Evolutionary conservation across 2,113 vertebrate genomes (phyloP).

Genomic region (Lontra canadensis): DNA sequence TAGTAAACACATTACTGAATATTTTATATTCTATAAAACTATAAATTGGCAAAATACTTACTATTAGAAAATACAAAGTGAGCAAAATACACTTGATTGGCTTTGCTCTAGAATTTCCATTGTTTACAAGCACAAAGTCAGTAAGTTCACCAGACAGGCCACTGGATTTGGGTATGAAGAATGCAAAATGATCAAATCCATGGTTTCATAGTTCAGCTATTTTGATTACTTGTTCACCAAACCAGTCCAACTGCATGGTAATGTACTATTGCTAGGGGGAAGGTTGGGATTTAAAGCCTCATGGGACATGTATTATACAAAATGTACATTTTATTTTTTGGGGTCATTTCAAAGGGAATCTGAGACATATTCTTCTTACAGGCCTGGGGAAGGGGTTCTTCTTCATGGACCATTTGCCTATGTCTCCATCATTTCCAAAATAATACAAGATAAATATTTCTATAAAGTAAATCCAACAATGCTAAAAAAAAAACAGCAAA

Average conservation of each 20-base stretch:
- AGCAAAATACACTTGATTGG: neutral
- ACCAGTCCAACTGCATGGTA: neutral
- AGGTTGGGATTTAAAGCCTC: neutral
- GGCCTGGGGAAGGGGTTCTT: neutral
- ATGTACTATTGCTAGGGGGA: neutral
- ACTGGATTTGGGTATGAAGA: neutral
- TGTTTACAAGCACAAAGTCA: neutral
- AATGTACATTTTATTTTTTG: neutral
- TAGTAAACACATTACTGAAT: neutral
- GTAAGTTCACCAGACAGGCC: neutral
- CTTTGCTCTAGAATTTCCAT: neutral
- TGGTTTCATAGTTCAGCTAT: neutral
- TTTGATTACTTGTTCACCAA: conserved; percentile 23
- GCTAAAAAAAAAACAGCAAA: neutral
- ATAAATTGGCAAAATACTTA: neutral
- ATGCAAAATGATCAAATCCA: neutral
- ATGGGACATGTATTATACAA: neutral
- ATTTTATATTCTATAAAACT: neutral
- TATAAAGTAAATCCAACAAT: neutral
- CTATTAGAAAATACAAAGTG: neutral
- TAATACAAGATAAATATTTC: neutral
- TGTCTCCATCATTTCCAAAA: conserved; percentile 19
- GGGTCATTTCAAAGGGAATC: neutral
- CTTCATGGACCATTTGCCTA: neutral
- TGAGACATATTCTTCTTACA: neutral